Percentiles rank a stretch among this genome's conserved stretches.
Evolutionary conservation across 2,113 vertebrate species (phyloP).

Genomic region (Thunnus thynnus): DNA sequence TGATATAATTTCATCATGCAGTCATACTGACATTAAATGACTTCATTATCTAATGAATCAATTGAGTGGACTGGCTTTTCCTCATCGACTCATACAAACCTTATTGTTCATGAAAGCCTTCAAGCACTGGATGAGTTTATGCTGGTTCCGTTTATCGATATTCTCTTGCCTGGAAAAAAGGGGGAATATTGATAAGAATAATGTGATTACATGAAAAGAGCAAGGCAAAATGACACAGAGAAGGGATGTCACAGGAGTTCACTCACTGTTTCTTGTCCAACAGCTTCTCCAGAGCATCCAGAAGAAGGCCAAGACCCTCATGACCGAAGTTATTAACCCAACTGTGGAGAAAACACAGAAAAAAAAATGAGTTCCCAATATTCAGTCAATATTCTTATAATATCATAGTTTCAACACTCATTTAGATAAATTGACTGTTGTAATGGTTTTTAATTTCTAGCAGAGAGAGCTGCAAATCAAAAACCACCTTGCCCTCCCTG

Average conservation of each 20-base stretch:
- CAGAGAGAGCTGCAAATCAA: constrained; percentile 44
- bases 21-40: background rate
- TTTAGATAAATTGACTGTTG: constrained; percentile 50
- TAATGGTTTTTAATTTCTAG: constrained; percentile 60
- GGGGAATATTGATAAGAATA: background rate
- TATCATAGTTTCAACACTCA: constrained; percentile 47
- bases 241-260: background rate
- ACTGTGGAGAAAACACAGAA: constrained; percentile 77
- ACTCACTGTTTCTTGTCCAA: constrained; percentile 99
- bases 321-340: constrained; percentile 99
- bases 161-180: constrained; percentile 89
- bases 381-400: constrained; percentile 26
- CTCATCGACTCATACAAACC: constrained; percentile 82
- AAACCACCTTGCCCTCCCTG: constrained; percentile 15
- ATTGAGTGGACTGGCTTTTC: background rate
- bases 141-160: constrained; percentile 97
- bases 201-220: background rate
- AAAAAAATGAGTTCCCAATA: constrained; percentile 12
- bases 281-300: constrained; percentile 94
- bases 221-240: background rate
- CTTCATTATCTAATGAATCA: background rate
- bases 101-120: constrained; percentile 99
- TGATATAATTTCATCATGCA: background rate
- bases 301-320: constrained; percentile 95
- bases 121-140: constrained; percentile 98